Percentiles rank a stretch among this genome's conserved stretches.
Conservation (phyloP, 1,140 invertebrate genomes). For the Sitophilus oryzae region DNA sequence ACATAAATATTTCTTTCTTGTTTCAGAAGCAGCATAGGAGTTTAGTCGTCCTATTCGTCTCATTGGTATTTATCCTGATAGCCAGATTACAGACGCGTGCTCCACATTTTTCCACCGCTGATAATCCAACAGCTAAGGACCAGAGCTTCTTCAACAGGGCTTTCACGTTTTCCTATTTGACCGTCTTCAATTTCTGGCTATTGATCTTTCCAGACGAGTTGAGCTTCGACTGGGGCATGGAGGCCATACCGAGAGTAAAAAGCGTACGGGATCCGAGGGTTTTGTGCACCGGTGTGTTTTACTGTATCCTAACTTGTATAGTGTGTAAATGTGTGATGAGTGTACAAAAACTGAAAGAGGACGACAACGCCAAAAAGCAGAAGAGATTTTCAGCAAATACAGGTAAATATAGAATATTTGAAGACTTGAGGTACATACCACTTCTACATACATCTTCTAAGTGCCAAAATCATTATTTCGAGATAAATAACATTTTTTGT, state of each 20-base stretch:
- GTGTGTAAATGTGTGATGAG: slow-evolving; percentile 22
- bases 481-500: too few relatives aligned
- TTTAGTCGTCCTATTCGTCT: slow-evolving; percentile 49
- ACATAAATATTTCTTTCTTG: slow-evolving; percentile 4
- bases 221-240: slow-evolving; percentile 96
- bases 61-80: slow-evolving; percentile 43
- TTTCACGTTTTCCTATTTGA: slow-evolving; percentile 83
- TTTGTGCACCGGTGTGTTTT: slow-evolving; percentile 64
- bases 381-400: slow-evolving; percentile 1
- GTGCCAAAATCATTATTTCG: too few relatives aligned
- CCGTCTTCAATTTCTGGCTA: slow-evolving; percentile 78
- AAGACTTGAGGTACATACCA: too few relatives aligned
- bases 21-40: slow-evolving; percentile 64
- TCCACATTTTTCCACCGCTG: slow-evolving; percentile 78
- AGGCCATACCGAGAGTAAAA: slow-evolving; percentile 76
- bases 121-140: slow-evolving; percentile 82
- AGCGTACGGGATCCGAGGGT: slow-evolving; percentile 70
- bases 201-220: slow-evolving; percentile 74
- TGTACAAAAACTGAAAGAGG: slow-evolving; percentile 10
- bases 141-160: slow-evolving; percentile 63
- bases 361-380: not conserved
- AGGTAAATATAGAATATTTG: slow-evolving; percentile 7
- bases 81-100: slow-evolving; percentile 57
- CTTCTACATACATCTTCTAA: too few relatives aligned
- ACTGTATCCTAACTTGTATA: slow-evolving; percentile 45